Evolutionary conservation across 2,797 vertebrate species (phyloP).

Genomic region (Allobates femoralis): DNA sequence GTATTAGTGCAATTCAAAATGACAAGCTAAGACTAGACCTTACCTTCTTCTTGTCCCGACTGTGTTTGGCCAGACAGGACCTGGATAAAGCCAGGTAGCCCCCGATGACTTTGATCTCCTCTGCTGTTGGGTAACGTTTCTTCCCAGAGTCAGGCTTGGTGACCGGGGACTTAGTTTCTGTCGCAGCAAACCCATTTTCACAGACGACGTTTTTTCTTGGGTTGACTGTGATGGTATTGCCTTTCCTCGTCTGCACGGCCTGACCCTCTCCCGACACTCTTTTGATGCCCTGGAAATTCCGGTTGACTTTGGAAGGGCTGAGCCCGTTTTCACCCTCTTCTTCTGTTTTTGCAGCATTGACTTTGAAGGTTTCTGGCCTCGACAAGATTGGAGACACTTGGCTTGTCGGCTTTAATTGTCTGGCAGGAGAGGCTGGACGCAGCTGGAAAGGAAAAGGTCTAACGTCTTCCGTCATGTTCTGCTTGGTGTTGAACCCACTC

Average conservation of each 20-base stretch:
- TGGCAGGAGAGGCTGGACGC: conserved; percentile 53
- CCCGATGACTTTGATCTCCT: conserved; percentile 91
- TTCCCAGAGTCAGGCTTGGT: conserved; percentile 67
- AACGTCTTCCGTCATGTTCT: conserved; percentile 62
- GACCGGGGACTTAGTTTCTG: conserved; percentile 20
- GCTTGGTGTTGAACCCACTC: conserved; percentile 51
- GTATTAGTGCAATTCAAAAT: neutral
- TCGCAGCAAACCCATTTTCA: conserved; percentile 62
- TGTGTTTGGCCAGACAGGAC: conserved; percentile 86
- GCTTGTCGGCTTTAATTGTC: conserved; percentile 54
- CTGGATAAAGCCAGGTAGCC: conserved; percentile 86
- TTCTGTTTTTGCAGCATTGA: conserved; percentile 65
- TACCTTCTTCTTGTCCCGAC: conserved; percentile 82
- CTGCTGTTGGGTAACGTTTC: conserved; percentile 87
- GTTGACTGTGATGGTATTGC: conserved; percentile 87
- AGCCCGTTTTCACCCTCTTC: conserved; percentile 64
- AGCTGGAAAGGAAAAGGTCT: conserved; percentile 59
- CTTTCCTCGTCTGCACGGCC: conserved; percentile 79
- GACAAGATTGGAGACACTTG: conserved; percentile 62
- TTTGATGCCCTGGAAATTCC: conserved; percentile 73
- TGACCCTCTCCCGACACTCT: conserved; percentile 62
- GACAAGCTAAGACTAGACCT: conserved; percentile 59
- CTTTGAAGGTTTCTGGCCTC: conserved; percentile 62
- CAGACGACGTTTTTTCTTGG: conserved; percentile 73
- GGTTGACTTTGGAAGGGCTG: conserved; percentile 60